Conservation (phyloP, 2,113 vertebrate species). For the Cyphomyrus discorhynchus region DNA sequence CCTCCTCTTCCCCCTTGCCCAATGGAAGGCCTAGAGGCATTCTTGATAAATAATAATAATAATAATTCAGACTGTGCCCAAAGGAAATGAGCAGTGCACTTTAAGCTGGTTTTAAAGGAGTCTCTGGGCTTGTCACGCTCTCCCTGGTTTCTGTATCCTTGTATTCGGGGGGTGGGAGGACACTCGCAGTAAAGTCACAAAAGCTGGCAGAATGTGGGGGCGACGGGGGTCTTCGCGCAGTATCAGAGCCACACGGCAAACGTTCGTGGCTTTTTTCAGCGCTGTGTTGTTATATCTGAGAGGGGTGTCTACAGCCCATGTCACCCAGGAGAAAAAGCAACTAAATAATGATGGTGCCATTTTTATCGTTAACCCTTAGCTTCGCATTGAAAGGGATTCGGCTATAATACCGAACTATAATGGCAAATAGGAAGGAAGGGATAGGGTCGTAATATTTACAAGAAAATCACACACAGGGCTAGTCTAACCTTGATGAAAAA, state of each 20-base stretch:
- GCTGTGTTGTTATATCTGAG: not conserved
- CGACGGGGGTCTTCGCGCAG: not conserved
- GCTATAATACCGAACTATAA: not conserved
- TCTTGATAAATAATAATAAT: conserved; percentile 36
- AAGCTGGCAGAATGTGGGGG: not conserved
- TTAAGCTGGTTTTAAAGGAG: conserved; percentile 8
- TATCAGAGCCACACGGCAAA: not conserved
- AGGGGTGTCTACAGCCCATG: not conserved
- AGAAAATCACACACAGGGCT: not conserved
- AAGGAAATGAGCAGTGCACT: conserved; percentile 33
- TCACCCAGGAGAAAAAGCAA: not conserved
- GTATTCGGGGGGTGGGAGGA: not conserved
- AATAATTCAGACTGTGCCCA: conserved; percentile 34
- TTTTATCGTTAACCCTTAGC: not conserved
- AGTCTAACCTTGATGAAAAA: not conserved
- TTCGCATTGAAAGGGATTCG: not conserved
- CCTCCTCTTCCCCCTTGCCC: conserved; percentile 35
- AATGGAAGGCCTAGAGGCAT: conserved; percentile 33
- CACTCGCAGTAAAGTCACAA: not conserved
- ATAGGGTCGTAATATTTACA: not conserved
- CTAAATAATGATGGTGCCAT: not conserved
- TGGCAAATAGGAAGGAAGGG: not conserved
- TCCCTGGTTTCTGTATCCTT: not conserved
- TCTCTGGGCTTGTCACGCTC: not conserved
- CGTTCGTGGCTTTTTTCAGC: not conserved